These are phyloP conservation scores for Poecile montanus DNA, from an alignment of 2,797 vertebrate species.

Conservation along the genomic window DNA sequence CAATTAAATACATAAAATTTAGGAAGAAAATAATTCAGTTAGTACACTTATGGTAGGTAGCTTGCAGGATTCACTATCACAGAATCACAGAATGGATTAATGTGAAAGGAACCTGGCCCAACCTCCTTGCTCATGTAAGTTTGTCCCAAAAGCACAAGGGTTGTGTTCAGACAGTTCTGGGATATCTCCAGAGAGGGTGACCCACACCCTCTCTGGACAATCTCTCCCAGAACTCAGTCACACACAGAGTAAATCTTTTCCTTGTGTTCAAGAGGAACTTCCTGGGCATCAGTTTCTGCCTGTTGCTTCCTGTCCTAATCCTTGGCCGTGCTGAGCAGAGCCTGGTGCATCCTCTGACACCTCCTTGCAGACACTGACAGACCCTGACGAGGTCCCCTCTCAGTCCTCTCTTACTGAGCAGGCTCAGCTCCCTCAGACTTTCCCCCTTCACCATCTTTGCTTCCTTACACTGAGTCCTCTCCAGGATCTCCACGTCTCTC, in stretches of 20 bases:
- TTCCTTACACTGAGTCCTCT: background rate
- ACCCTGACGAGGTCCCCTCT: accelerated
- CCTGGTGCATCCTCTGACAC: background rate
- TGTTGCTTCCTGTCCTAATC: accelerated
- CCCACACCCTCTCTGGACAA: background rate
- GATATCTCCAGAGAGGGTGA: background rate
- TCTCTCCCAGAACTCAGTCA: background rate
- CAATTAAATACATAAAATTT: background rate
- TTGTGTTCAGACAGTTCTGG: background rate
- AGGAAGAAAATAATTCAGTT: background rate
- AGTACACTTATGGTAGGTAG: background rate
- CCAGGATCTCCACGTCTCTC: background rate
- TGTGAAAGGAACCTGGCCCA: background rate
- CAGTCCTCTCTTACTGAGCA: background rate
- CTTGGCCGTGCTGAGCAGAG: background rate
- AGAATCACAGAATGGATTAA: background rate
- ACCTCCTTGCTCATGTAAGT: background rate
- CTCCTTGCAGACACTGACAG: background rate
- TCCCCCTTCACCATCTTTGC: background rate
- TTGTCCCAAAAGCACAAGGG: background rate
- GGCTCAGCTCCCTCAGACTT: background rate
- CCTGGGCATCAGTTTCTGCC: background rate
- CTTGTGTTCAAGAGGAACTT: background rate
- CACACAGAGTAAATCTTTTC: accelerated
- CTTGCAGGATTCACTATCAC: background rate